phyloP scores from a whole-genome alignment of 1,140 invertebrate genomes.

The Manduca sexta region DNA sequence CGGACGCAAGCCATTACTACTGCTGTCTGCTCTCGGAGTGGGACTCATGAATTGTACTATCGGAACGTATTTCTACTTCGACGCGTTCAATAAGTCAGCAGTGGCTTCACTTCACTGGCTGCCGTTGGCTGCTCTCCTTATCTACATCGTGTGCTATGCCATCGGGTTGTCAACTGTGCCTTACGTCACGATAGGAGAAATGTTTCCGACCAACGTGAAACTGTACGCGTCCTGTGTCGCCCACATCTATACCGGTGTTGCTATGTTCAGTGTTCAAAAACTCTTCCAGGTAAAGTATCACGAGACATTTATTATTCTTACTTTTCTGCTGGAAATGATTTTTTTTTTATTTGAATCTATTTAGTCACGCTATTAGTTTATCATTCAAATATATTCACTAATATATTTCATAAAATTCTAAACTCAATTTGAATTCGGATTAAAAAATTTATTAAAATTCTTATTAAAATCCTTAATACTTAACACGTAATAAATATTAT shows the following conservation, averaged over 20 bases:
- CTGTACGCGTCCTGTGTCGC: constrained; percentile 80
- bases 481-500: too few relatives aligned
- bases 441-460: background rate
- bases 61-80: constrained; percentile 75
- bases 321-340: too few relatives aligned
- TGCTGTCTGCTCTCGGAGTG: constrained; percentile 75
- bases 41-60: constrained; percentile 72
- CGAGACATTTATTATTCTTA: too few relatives aligned
- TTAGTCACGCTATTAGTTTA: too few relatives aligned
- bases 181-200: constrained; percentile 81
- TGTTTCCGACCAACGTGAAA: constrained; percentile 82
- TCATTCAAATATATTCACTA: too few relatives aligned
- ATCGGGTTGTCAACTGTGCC: constrained; percentile 83
- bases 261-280: constrained; percentile 83
- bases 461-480: too few relatives aligned
- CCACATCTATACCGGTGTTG: constrained; percentile 80
- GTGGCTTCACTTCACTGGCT: constrained; percentile 71
- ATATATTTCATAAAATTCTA: background rate
- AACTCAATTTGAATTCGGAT: background rate
- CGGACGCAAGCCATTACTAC: constrained; percentile 80
- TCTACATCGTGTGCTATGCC: constrained; percentile 81
- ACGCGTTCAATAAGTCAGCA: constrained; percentile 33
- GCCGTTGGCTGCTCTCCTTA: constrained; percentile 78
- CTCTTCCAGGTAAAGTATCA: constrained; percentile 76
- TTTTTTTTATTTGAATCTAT: too few relatives aligned